phyloP scores from a whole-genome alignment of 2,797 vertebrate species.

The Esox lucius region DNA sequence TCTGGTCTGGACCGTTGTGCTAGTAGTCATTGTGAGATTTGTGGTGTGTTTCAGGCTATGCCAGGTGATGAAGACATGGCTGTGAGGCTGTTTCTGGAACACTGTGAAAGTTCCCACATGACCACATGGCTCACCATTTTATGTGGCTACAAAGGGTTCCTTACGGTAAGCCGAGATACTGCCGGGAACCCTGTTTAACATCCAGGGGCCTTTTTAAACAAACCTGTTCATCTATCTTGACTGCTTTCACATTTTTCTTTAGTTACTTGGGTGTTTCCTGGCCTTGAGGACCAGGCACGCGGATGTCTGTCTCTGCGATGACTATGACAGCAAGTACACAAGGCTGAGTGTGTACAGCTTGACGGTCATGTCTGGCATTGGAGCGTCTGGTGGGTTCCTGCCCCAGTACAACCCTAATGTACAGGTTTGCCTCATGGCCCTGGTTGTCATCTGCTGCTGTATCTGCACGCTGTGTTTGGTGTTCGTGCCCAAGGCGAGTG shows the following conservation, averaged over 20 bases:
- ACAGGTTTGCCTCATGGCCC: constrained; percentile 84
- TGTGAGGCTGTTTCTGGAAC: constrained; percentile 76
- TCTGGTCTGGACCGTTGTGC: not conserved
- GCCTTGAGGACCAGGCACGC: constrained; percentile 83
- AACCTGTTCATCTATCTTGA: not conserved
- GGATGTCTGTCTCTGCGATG: constrained; percentile 62
- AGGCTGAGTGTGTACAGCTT: constrained; percentile 80
- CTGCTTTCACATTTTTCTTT: constrained; percentile 26
- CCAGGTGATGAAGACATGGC: constrained; percentile 77
- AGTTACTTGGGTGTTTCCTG: constrained; percentile 88
- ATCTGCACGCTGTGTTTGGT: constrained; percentile 80
- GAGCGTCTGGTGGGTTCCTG: constrained; percentile 78
- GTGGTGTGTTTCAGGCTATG: constrained; percentile 67
- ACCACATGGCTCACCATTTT: constrained; percentile 86
- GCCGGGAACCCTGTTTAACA: not conserved
- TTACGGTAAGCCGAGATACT: constrained; percentile 82
- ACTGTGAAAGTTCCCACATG: constrained; percentile 84
- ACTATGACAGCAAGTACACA: constrained; percentile 76
- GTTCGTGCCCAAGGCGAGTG: constrained; percentile 84
- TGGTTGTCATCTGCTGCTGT: constrained; percentile 86
- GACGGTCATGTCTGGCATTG: constrained; percentile 82
- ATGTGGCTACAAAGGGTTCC: constrained; percentile 85
- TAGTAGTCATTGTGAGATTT: not conserved
- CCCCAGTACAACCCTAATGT: constrained; percentile 84
- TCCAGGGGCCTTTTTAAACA: not conserved